Conservation (phyloP, 2,797 vertebrate genomes). For the Acanthurus lineatus region DNA sequence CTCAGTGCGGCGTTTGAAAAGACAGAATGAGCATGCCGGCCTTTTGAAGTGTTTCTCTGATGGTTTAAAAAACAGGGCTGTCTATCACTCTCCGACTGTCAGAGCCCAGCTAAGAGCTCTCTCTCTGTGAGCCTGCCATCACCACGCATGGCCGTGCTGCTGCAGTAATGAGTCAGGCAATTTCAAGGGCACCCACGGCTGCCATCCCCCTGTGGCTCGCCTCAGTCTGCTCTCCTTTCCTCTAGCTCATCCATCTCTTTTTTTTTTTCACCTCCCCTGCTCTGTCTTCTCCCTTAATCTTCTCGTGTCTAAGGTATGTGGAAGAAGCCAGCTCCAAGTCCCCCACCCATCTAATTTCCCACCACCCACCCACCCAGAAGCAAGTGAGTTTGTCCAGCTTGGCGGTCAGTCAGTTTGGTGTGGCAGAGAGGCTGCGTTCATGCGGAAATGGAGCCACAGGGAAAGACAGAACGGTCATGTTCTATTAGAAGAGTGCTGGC, state of each 20-base stretch:
- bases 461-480: constrained; percentile 67
- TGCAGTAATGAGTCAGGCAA: constrained; percentile 84
- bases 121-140: constrained; percentile 60
- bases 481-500: constrained; percentile 65
- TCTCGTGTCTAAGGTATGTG: constrained; percentile 43
- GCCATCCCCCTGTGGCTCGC: constrained; percentile 73
- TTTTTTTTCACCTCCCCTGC: not conserved
- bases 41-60: constrained; percentile 67
- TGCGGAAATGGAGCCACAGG: constrained; percentile 64
- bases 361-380: constrained; percentile 22
- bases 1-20: constrained; percentile 31
- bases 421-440: constrained; percentile 55
- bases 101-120: constrained; percentile 51
- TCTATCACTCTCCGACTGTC: constrained; percentile 69
- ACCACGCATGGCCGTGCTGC: constrained; percentile 72
- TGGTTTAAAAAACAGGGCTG: constrained; percentile 57
- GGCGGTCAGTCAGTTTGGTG: constrained; percentile 51
- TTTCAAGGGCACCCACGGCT: constrained; percentile 83
- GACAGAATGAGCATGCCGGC: constrained; percentile 21
- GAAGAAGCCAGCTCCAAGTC: constrained; percentile 27
- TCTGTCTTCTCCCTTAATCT: constrained; percentile 12
- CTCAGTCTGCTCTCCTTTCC: constrained; percentile 60
- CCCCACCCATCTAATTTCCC: constrained; percentile 20
- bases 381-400: constrained; percentile 57
- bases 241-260: constrained; percentile 42